These are phyloP conservation scores for Drosophila mulleri DNA, from an alignment of 2,888 invertebrate genomes.

Conservation along the genomic window DNA sequence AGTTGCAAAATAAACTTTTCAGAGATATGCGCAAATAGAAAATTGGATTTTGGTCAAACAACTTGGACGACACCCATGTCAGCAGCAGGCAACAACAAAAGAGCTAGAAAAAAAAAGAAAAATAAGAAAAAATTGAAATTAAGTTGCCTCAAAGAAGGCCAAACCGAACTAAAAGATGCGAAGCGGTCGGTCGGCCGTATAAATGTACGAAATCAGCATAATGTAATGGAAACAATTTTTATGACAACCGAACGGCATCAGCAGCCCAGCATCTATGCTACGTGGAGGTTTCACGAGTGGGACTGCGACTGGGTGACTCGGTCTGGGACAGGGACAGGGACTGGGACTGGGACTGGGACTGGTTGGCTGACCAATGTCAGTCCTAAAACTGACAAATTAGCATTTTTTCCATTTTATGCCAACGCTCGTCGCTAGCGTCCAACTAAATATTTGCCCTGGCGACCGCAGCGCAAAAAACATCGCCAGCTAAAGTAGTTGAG, in stretches of 20 bases:
- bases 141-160: conserved; percentile 65
- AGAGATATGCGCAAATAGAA: conserved; percentile 68
- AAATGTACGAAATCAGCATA: conserved; percentile 81
- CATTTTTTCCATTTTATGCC: conserved; percentile 76
- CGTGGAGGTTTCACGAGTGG: neutral
- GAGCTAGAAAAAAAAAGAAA: conserved; percentile 11
- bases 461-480: conserved; percentile 40
- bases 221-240: conserved; percentile 82
- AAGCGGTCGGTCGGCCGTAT: conserved; percentile 64
- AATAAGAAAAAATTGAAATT: conserved; percentile 58
- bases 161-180: conserved; percentile 49
- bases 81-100: conserved; percentile 39
- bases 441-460: conserved; percentile 73
- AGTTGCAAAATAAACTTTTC: conserved; percentile 67
- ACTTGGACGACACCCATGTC: conserved; percentile 53
- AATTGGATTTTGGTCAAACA: conserved; percentile 69
- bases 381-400: conserved; percentile 80
- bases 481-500: conserved; percentile 71
- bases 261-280: conserved; percentile 14
- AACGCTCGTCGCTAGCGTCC: conserved; percentile 45
- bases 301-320: neutral
- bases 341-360: neutral
- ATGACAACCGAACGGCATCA: conserved; percentile 62
- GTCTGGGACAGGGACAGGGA: neutral
- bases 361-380: conserved; percentile 71